A percentile compares a stretch with the other conserved stretches of the same genome.
These are phyloP conservation scores for Beris morrisii DNA, from an alignment of 2,888 invertebrate species.

Conservation along the genomic window DNA sequence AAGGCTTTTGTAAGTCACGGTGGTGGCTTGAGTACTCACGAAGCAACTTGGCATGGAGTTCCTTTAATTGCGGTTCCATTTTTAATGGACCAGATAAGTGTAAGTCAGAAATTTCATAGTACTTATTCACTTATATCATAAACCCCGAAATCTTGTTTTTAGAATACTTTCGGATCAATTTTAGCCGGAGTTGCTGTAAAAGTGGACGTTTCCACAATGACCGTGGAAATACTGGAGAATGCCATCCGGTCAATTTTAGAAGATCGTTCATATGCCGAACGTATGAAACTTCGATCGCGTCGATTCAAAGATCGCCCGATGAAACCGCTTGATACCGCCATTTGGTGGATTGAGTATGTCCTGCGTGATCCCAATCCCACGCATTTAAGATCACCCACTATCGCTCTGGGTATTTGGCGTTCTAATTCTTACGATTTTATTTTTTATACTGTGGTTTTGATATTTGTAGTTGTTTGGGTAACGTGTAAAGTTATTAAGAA, in stretches of 20 bases:
- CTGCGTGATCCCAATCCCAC: conserved; percentile 59
- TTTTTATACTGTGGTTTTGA: conserved; percentile 12
- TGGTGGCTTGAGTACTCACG: conserved; percentile 49
- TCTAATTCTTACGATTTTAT: conserved; percentile 56
- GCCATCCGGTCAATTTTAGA: conserved; percentile 37
- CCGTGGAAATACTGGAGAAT: conserved; percentile 31
- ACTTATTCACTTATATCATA: not conserved
- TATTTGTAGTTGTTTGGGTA: not conserved
- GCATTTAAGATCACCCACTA: conserved; percentile 55
- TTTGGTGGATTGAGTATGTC: conserved; percentile 65
- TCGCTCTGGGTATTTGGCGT: conserved; percentile 55
- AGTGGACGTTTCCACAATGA: conserved; percentile 41
- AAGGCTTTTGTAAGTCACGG: conserved; percentile 48
- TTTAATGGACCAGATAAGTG: conserved; percentile 45
- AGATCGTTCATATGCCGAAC: conserved; percentile 38
- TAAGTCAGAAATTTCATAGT: conserved; percentile 19
- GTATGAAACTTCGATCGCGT: conserved; percentile 54
- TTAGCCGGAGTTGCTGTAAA: conserved; percentile 40
- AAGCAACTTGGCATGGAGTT: conserved; percentile 48
- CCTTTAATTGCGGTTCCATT: conserved; percentile 49
- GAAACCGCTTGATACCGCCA: conserved; percentile 60
- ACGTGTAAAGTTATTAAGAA: not conserved
- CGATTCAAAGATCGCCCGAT: conserved; percentile 58
- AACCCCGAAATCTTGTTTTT: not conserved
- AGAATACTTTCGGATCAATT: not conserved